Conservation (phyloP, 2,888 invertebrate species). For the Odontomyia ornata region DNA sequence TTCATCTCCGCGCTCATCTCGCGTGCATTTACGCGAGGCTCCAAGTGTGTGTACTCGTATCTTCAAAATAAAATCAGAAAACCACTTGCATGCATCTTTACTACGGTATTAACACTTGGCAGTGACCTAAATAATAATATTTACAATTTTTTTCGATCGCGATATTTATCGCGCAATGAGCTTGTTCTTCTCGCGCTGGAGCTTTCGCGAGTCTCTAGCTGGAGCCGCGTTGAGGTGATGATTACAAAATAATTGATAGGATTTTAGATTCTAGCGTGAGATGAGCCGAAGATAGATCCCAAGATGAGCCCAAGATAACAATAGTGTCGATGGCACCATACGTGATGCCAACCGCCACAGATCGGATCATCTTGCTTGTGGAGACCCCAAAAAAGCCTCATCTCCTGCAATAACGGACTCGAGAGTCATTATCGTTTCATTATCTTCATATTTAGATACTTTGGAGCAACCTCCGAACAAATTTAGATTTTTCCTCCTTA, state of each 20-base stretch:
- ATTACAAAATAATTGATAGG: conserved; percentile 29
- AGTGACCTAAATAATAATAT: conserved; percentile 33
- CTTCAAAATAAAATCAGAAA: neutral
- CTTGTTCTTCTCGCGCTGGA: neutral
- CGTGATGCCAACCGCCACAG: no score
- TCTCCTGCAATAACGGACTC: conserved; percentile 16
- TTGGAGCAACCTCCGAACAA: neutral
- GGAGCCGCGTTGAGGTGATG: neutral
- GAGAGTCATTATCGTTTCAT: conserved; percentile 12
- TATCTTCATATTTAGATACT: conserved; percentile 22
- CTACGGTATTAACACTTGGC: conserved; percentile 11
- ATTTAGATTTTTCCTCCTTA: neutral
- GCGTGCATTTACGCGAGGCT: no score
- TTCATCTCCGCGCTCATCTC: conserved; percentile 7
- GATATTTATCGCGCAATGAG: neutral
- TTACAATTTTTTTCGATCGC: conserved; percentile 5
- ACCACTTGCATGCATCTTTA: conserved; percentile 8
- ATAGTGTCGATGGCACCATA: no score
- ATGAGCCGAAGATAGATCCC: no score
- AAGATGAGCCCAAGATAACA: no score
- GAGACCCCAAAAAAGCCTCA: neutral
- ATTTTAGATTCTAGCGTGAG: neutral
- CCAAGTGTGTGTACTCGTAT: no score
- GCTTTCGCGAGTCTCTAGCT: neutral
- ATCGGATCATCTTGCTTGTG: no score